Conservation (phyloP, 2,888 invertebrate genomes). For the Mermis nigrescens region DNA sequence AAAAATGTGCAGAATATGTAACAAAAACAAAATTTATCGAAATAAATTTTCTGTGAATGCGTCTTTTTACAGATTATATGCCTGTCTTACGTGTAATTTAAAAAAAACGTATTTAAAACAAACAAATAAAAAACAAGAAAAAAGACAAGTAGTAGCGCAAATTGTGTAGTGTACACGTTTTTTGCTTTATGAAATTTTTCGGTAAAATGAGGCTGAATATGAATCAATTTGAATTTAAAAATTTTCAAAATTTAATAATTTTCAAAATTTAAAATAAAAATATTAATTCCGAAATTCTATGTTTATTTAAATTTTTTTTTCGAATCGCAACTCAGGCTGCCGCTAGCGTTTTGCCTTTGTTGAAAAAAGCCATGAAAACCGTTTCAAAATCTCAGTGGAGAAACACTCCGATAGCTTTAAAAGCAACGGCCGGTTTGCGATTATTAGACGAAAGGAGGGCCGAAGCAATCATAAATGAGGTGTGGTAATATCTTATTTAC, state of each 20-base stretch:
- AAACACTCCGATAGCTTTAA: constrained; percentile 59
- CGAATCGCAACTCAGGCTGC: constrained; percentile 44
- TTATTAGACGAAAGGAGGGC: constrained; percentile 50
- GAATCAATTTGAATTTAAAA: constrained; percentile 10
- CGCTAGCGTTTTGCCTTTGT: constrained; percentile 47
- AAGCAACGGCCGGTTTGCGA: constrained; percentile 77
- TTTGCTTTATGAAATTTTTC: too few relatives aligned
- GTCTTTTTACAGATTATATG: too few relatives aligned
- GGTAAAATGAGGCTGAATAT: too few relatives aligned
- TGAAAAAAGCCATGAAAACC: constrained; percentile 54
- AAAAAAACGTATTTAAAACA: too few relatives aligned
- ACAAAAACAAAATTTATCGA: too few relatives aligned
- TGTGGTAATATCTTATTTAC: too few relatives aligned
- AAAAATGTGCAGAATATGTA: too few relatives aligned
- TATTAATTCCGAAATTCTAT: constrained; percentile 3
- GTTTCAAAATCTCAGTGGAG: constrained; percentile 56
- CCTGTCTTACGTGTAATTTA: too few relatives aligned
- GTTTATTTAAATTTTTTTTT: background rate
- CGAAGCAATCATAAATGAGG: constrained; percentile 49
- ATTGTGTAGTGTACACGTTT: too few relatives aligned
- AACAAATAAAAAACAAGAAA: too few relatives aligned
- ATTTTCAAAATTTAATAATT: constrained; percentile 8
- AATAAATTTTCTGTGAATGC: too few relatives aligned
- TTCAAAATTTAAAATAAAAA: constrained; percentile 8
- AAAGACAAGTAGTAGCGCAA: too few relatives aligned